These are phyloP conservation scores for Alaudala cheleensis DNA, from an alignment of 2,113 vertebrate species.

Conservation along the genomic window DNA sequence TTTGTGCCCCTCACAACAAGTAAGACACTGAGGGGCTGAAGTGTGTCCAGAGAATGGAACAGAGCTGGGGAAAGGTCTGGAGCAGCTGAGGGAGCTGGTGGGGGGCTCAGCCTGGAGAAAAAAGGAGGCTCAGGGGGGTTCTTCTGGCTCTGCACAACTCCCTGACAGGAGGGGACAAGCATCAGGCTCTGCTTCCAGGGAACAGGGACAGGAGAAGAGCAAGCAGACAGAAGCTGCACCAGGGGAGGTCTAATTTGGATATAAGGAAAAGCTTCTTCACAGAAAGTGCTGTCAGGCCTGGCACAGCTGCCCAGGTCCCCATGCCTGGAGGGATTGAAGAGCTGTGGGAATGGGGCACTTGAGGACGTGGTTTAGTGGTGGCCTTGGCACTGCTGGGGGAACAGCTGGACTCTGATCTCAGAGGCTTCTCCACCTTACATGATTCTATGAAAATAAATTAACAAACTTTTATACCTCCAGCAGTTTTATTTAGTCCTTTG, in stretches of 20 bases:
- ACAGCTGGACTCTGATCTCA: not conserved
- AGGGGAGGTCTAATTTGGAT: not conserved
- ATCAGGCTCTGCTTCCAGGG: not conserved
- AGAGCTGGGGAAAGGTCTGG: not conserved
- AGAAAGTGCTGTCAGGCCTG: not conserved
- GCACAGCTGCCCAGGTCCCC: not conserved
- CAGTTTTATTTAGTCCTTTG: not conserved
- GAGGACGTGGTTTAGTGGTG: not conserved
- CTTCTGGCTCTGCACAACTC: not conserved
- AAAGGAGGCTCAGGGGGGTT: not conserved
- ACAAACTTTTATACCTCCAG: not conserved
- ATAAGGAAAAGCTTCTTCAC: not conserved
- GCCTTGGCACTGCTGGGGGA: not conserved
- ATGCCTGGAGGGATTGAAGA: not conserved
- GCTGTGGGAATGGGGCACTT: not conserved
- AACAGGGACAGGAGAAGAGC: not conserved
- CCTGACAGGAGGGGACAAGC: not conserved
- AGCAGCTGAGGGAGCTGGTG: not conserved
- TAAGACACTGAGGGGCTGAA: not conserved
- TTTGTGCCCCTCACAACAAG: not conserved
- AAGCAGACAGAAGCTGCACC: not conserved
- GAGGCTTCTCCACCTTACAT: not conserved
- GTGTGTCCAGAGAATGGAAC: not conserved
- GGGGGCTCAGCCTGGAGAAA: not conserved
- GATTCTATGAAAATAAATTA: not conserved